Evolutionary conservation across 2,113 vertebrate species (phyloP).

Genomic region (Ifrita kowaldi): DNA sequence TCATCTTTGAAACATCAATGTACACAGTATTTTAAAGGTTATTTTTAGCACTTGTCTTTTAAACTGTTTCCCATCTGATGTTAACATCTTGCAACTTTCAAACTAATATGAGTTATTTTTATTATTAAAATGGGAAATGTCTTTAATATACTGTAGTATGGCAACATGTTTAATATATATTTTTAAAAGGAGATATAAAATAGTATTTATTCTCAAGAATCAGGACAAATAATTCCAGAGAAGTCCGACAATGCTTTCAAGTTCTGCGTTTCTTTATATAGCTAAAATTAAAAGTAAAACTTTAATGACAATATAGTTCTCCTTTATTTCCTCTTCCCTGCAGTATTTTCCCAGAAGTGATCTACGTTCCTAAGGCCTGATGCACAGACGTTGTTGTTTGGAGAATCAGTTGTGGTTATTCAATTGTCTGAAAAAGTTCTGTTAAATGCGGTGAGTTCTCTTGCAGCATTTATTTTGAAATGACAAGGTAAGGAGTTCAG

Average conservation of each 20-base stretch:
- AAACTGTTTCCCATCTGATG: slow-evolving; percentile 59
- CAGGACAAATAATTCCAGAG: neutral
- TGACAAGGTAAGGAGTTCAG: neutral
- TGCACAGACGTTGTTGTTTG: neutral
- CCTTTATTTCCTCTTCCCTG: neutral
- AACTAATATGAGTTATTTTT: slow-evolving; percentile 53
- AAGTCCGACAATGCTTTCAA: slow-evolving; percentile 13
- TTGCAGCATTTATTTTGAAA: neutral
- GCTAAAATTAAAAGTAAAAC: slow-evolving; percentile 8
- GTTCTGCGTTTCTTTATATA: slow-evolving; percentile 26
- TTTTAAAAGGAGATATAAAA: slow-evolving; percentile 46
- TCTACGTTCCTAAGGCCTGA: neutral
- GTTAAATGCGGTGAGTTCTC: neutral
- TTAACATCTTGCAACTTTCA: slow-evolving; percentile 61
- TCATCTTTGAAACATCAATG: slow-evolving; percentile 68
- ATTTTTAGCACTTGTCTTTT: slow-evolving; percentile 74
- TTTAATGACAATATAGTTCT: neutral
- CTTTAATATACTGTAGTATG: neutral
- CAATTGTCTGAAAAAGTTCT: neutral
- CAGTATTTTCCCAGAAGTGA: neutral
- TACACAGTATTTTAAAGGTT: slow-evolving; percentile 65
- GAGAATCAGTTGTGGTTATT: neutral
- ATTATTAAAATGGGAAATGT: slow-evolving; percentile 50
- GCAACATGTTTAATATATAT: slow-evolving; percentile 28
- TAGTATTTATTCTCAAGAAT: slow-evolving; percentile 25